These are phyloP conservation scores for Aphelocoma californica DNA, from an alignment of 2,797 vertebrate genomes.

Conservation along the genomic window DNA sequence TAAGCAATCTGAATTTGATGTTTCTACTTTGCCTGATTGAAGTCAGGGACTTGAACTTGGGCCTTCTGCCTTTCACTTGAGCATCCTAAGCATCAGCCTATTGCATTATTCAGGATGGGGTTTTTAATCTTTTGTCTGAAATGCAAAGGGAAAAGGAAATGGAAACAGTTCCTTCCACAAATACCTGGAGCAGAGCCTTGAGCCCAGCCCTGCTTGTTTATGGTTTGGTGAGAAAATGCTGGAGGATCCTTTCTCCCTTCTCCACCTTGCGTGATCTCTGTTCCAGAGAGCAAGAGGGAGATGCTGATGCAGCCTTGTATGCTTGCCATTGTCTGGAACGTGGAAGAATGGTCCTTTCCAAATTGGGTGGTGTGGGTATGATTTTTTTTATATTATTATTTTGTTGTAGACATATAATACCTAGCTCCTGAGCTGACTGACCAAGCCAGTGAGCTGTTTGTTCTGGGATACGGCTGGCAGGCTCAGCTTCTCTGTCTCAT, in stretches of 20 bases:
- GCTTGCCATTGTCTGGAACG: neutral
- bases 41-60: neutral
- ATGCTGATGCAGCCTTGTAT: neutral
- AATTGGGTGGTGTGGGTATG: neutral
- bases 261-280: neutral
- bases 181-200: neutral
- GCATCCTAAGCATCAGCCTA: neutral
- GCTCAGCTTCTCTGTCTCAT: neutral
- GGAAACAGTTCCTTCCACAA: neutral
- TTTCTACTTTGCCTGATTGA: neutral
- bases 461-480: neutral
- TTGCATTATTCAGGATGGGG: neutral
- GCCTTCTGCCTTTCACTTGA: neutral
- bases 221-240: neutral
- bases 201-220: neutral
- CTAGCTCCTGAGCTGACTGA: neutral
- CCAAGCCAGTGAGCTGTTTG: neutral
- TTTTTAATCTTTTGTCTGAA: neutral
- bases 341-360: neutral
- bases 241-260: neutral
- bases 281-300: neutral
- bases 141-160: neutral
- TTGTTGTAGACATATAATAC: neutral
- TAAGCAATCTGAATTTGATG: neutral
- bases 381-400: neutral